A percentile compares a stretch with the other conserved stretches of the same genome.
Evolutionary conservation across 2,888 invertebrate genomes (phyloP).

Genomic region (Caenorhabditis angaria): DNA sequence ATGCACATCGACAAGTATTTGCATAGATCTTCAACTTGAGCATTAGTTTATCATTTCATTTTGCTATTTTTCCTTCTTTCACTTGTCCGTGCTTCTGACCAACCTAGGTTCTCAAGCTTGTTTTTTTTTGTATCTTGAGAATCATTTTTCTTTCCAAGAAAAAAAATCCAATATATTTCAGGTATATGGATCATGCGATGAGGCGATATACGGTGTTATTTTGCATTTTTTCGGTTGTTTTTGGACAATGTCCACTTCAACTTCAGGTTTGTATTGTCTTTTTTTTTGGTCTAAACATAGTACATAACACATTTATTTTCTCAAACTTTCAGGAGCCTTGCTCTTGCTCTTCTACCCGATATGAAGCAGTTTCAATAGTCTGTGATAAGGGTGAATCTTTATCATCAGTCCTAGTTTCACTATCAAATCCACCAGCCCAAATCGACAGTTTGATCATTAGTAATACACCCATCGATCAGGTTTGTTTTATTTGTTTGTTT

Average conservation of each 20-base stretch:
- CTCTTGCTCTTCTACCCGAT: constrained; percentile 61
- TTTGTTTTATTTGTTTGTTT: constrained; percentile 6
- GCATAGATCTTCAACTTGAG: constrained; percentile 9
- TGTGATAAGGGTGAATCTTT: constrained; percentile 64
- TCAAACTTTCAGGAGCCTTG: constrained; percentile 56
- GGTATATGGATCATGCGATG: constrained; percentile 8
- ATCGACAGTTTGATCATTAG: constrained; percentile 66
- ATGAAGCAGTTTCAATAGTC: constrained; percentile 62
- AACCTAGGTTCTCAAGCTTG: background rate
- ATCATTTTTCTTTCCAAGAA: constrained; percentile 1
- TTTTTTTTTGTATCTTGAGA: background rate
- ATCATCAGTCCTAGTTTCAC: constrained; percentile 50
- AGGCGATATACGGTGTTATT: constrained; percentile 3
- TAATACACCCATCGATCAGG: constrained; percentile 62
- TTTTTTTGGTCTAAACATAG: background rate
- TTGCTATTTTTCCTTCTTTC: background rate
- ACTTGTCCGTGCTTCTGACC: background rate
- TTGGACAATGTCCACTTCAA: constrained; percentile 20
- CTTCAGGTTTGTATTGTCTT: constrained; percentile 13
- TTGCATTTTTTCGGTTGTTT: constrained; percentile 4
- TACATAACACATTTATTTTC: background rate
- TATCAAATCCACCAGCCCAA: constrained; percentile 44
- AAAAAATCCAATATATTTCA: background rate
- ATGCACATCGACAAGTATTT: background rate
- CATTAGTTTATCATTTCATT: background rate